Percentiles rank a stretch among this genome's conserved stretches.
These are phyloP conservation scores for Clamator glandarius DNA, from an alignment of 2,797 vertebrate genomes.

Conservation along the genomic window DNA sequence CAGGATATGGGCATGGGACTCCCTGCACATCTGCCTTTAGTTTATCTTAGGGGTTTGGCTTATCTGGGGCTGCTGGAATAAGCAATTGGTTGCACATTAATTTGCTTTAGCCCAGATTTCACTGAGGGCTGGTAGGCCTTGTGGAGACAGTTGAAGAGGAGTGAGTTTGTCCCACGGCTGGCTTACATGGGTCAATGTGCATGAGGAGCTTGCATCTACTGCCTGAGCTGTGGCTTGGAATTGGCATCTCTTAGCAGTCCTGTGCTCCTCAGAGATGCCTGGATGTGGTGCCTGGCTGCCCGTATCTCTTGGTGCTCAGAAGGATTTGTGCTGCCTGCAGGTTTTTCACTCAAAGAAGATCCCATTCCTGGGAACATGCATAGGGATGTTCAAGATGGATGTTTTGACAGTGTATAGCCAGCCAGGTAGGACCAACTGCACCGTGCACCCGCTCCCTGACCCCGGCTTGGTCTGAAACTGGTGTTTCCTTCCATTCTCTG, in stretches of 20 bases:
- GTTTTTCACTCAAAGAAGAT: slow-evolving; percentile 90
- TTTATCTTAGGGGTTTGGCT: neutral
- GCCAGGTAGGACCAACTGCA: slow-evolving; percentile 79
- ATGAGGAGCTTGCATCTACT: neutral
- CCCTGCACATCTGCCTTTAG: neutral
- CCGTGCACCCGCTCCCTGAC: neutral
- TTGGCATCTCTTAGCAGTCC: neutral
- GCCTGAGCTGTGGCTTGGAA: neutral
- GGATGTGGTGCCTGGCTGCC: neutral
- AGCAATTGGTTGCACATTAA: neutral
- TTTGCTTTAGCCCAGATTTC: neutral
- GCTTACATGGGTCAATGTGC: neutral
- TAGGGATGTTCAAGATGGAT: slow-evolving; percentile 94
- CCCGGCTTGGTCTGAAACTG: neutral
- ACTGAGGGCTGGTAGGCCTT: neutral
- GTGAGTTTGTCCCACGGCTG: neutral
- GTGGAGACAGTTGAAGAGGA: neutral
- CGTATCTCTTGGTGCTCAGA: neutral
- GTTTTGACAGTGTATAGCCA: slow-evolving; percentile 87
- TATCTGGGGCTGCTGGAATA: neutral
- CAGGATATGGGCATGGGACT: neutral
- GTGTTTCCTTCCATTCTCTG: neutral
- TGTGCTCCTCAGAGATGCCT: neutral
- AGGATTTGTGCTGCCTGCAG: slow-evolving; percentile 71
- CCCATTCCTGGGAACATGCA: slow-evolving; percentile 86